These are phyloP conservation scores for Ferdinandea cuprea DNA, from an alignment of 2,888 invertebrate species.

Conservation along the genomic window DNA sequence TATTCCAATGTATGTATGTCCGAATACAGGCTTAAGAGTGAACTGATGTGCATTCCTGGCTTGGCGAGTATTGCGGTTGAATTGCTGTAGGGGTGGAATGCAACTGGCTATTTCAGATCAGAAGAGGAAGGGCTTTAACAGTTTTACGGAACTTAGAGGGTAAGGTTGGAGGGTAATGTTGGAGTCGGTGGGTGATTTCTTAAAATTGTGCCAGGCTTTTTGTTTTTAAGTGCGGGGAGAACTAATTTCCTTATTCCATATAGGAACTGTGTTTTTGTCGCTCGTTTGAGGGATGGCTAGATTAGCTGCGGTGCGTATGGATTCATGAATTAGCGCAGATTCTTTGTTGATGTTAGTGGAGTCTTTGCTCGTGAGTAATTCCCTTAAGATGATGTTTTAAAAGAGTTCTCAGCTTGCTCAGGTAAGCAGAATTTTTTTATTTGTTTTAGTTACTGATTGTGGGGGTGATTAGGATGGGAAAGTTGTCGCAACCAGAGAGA, in stretches of 20 bases:
- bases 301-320: constrained; percentile 29
- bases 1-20: no score
- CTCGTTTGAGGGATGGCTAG: constrained; percentile 33
- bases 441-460: background rate
- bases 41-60: no score
- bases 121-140: no score
- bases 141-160: background rate
- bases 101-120: no score
- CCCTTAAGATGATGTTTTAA: background rate
- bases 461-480: constrained; percentile 18
- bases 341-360: constrained; percentile 27
- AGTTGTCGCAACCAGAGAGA: constrained; percentile 30
- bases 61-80: no score
- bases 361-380: no score
- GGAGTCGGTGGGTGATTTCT: constrained; percentile 12
- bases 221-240: background rate
- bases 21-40: no score
- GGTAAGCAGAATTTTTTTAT: background rate
- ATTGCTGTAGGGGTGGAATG: no score
- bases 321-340: constrained; percentile 29
- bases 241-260: no score
- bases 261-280: background rate
- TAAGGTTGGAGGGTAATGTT: background rate
- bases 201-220: constrained; percentile 10
- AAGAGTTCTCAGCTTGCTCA: constrained; percentile 7